Evolutionary conservation across 2,888 invertebrate species (phyloP).

Genomic region (Mythimna albipuncta): DNA sequence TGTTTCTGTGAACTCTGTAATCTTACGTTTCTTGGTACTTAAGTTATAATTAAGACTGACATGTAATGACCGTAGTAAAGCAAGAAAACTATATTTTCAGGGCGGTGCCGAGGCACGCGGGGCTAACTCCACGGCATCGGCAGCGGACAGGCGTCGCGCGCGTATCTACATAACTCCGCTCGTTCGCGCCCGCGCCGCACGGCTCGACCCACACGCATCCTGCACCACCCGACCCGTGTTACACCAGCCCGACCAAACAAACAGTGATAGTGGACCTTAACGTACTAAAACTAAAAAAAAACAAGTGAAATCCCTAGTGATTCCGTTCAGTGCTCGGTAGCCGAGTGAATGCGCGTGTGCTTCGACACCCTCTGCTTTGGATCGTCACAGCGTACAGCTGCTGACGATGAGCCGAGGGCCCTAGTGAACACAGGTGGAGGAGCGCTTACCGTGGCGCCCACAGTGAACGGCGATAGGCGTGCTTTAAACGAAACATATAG

Average conservation of each 20-base stretch:
- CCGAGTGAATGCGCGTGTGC: slow-evolving; percentile 97
- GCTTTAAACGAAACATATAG: slow-evolving; percentile 88
- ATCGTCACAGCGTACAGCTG: slow-evolving; percentile 95
- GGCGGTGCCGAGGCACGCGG: slow-evolving; percentile 87
- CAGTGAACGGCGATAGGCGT: slow-evolving; percentile 88
- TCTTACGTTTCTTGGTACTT: slow-evolving; percentile 20
- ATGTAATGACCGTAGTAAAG: slow-evolving; percentile 51
- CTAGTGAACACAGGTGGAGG: slow-evolving; percentile 87
- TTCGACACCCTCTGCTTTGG: slow-evolving; percentile 97
- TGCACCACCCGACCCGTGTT: slow-evolving; percentile 75
- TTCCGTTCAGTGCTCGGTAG: slow-evolving; percentile 87
- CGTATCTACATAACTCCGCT: slow-evolving; percentile 82
- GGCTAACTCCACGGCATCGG: slow-evolving; percentile 81
- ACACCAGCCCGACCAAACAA: slow-evolving; percentile 68
- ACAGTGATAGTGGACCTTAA: slow-evolving; percentile 75
- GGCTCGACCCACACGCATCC: slow-evolving; percentile 84
- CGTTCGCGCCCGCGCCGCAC: slow-evolving; percentile 87
- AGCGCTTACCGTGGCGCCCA: slow-evolving; percentile 88
- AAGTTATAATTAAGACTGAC: slow-evolving; percentile 45
- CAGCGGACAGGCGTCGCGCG: slow-evolving; percentile 78
- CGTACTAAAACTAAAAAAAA: slow-evolving; percentile 70
- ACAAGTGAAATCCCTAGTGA: slow-evolving; percentile 84
- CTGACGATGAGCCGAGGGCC: slow-evolving; percentile 93
- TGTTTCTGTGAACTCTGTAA: background rate
- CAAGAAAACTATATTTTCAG: slow-evolving; percentile 76